Base-by-base conservation (phyloP, 1,140 invertebrate genomes). In the Cydia splendana region DNA sequence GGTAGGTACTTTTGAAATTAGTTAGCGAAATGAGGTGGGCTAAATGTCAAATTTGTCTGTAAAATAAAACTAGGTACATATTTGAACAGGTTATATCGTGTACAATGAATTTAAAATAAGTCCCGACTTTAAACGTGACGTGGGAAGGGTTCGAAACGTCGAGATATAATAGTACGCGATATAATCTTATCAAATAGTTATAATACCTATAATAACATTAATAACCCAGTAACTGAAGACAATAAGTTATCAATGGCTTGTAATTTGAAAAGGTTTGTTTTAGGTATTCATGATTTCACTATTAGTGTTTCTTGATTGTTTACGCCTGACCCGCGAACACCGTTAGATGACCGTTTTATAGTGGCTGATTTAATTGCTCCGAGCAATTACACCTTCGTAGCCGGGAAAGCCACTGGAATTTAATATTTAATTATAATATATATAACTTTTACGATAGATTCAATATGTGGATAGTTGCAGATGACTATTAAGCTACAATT, bases 261-360 rank as follows among this genome's bases (percentile, higher is more conserved):
- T 53, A n/a, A 53, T 15, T n/a, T n/a, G 1, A 10, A 5, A 53
- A 53, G 45, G 0, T 48, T 48, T 48, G 45, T 57, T 57, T 57
- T n/a, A 57, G 53, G 6, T 62, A 62, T 62, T 24, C 20, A 3
- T 20, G 15, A 62, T 24, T 62, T 62, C 18, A 57, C 4, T 62
- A 7, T 9, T 62, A 62, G 57, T 62, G 0, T 42, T 34, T 38
- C 9, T 69, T n/a, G 34, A 71, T 71, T 20, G 10, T 71, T 20
- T 18, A 71, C n/a, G 67, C 34, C 18, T 38, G 67, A 71, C 67
- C 67, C 15, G 6, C 10, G n/a, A 9, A 30, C 38, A 71, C 67
- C 67, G 67, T 71, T 71, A 71, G 34, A 38, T 45, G 45, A 71
- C 67, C n/a, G 67, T 71, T 71, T 42, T 71, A 71, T 71, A 38